Conservation (phyloP, 2,113 vertebrate species). For the Camelus bactrianus region DNA sequence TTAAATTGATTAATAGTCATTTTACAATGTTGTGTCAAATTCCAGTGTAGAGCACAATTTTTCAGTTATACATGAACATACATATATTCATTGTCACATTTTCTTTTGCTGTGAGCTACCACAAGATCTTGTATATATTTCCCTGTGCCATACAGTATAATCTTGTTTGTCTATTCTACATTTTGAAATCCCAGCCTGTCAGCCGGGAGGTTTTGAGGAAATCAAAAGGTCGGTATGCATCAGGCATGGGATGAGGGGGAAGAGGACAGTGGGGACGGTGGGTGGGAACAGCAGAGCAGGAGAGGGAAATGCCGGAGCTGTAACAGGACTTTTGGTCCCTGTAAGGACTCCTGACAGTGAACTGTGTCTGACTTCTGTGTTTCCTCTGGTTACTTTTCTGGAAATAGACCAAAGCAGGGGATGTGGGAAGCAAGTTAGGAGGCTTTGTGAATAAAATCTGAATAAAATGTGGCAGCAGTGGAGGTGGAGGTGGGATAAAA, state of each 20-base stretch:
- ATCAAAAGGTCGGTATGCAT: not conserved
- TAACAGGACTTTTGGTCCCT: not conserved
- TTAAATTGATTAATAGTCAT: too few species aligned
- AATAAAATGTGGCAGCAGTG: not conserved
- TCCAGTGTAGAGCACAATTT: too few species aligned
- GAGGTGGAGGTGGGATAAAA: not conserved
- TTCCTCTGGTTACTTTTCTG: not conserved
- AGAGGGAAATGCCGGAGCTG: not conserved
- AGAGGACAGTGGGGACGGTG: not conserved
- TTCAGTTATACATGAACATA: too few species aligned
- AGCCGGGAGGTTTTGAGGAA: not conserved
- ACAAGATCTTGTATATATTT: too few species aligned
- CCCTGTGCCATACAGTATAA: too few species aligned
- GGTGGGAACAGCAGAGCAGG: not conserved
- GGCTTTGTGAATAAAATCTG: not conserved
- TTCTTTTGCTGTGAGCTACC: too few species aligned
- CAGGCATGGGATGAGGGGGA: not conserved
- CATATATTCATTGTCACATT: too few species aligned
- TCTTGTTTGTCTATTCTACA: too few species aligned
- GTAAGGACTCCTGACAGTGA: not conserved
- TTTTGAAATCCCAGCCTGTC: too few species aligned
- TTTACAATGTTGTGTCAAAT: too few species aligned
- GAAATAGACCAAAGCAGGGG: not conserved
- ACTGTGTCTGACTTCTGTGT: not conserved
- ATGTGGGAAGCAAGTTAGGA: not conserved